A percentile compares a stretch with the other conserved stretches of the same genome.
Conservation (phyloP, 2,113 vertebrate species). For the Eonycteris spelaea region DNA sequence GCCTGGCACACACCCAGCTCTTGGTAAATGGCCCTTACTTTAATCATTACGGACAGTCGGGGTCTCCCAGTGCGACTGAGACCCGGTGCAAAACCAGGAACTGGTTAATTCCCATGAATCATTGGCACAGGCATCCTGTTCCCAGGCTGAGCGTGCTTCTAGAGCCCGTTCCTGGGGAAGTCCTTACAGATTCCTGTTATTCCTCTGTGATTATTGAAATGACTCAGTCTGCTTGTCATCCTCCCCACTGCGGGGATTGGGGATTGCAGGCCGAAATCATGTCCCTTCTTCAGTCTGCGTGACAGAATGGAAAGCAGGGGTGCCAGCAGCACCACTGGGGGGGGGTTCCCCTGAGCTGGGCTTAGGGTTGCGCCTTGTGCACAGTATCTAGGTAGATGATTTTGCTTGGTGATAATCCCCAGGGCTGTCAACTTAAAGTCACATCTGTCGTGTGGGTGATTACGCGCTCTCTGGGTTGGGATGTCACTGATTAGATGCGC, state of each 20-base stretch:
- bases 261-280: neutral
- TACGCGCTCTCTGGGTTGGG: neutral
- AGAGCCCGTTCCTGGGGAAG: neutral
- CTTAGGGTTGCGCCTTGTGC: neutral
- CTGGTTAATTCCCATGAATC: neutral
- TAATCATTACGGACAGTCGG: neutral
- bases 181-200: neutral
- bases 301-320: too few species aligned
- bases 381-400: neutral
- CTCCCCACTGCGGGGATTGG: neutral
- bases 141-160: neutral
- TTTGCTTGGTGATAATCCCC: neutral
- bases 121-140: neutral
- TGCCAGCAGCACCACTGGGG: too few species aligned
- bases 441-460: neutral
- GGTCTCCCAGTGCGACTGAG: neutral
- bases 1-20: neutral
- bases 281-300: neutral
- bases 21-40: neutral
- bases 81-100: neutral
- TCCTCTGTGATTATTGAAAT: neutral
- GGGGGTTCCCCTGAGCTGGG: neutral
- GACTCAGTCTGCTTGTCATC: neutral
- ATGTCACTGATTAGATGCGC: neutral
- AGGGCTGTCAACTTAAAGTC: neutral